Conservation (phyloP, 2,797 vertebrate species). For the Neostethus bicornis region DNA sequence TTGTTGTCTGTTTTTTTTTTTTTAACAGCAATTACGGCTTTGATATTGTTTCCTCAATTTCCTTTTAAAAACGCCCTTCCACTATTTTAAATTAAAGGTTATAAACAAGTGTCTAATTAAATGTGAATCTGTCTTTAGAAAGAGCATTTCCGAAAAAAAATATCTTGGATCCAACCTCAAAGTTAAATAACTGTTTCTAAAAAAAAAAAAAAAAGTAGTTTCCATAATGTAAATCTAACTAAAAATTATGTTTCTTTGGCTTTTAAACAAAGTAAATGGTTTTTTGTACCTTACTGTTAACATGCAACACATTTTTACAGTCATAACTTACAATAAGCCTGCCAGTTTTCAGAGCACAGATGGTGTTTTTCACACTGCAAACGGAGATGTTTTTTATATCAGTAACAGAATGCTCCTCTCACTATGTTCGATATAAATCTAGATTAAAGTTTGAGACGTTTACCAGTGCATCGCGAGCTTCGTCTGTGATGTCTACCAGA, state of each 20-base stretch:
- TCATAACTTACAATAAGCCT: background rate
- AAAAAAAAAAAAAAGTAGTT: background rate
- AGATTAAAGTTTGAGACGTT: conserved; percentile 30
- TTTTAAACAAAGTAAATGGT: background rate
- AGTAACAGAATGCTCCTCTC: conserved; percentile 36
- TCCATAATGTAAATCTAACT: background rate
- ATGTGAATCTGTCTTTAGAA: background rate
- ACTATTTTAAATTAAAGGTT: background rate
- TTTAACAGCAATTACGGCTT: too few species aligned
- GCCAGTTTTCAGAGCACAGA: background rate
- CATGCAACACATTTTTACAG: background rate
- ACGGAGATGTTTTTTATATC: conserved; percentile 20
- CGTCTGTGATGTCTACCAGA: conserved; percentile 31
- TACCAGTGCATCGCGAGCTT: conserved; percentile 34
- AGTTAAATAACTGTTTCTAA: background rate
- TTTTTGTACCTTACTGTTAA: background rate
- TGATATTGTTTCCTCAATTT: too few species aligned
- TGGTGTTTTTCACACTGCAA: background rate
- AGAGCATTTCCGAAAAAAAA: background rate
- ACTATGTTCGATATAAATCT: conserved; percentile 33
- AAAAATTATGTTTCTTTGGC: background rate
- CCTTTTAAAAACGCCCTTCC: background rate
- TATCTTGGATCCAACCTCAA: background rate
- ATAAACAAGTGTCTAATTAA: background rate
- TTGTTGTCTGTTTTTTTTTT: too few species aligned